Evolutionary conservation across 1,140 invertebrate species (phyloP).

Genomic region (Periplaneta americana): DNA sequence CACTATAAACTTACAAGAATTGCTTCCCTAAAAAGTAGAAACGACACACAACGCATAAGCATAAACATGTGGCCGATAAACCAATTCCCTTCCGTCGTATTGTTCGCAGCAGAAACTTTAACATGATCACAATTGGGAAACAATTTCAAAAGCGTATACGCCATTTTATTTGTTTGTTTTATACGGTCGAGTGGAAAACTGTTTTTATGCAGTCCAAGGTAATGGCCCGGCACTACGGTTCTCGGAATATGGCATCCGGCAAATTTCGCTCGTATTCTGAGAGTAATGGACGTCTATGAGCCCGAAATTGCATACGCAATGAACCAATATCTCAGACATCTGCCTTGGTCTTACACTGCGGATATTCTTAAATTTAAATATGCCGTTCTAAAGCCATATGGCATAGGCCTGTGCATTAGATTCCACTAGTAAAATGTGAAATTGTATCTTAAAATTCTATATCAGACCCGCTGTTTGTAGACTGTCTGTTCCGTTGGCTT

Average conservation of each 20-base stretch:
- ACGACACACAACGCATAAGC: background rate
- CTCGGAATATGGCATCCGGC: background rate
- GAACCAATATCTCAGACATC: too few relatives aligned
- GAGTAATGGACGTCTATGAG: too few relatives aligned
- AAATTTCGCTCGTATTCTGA: background rate
- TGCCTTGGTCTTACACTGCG: too few relatives aligned
- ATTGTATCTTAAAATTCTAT: too few relatives aligned
- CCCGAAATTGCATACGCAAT: background rate
- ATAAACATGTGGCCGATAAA: background rate
- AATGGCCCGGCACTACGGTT: background rate
- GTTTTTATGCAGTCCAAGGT: background rate
- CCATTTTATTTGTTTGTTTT: background rate
- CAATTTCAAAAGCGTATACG: background rate
- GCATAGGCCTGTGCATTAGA: too few relatives aligned
- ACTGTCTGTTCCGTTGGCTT: too few relatives aligned
- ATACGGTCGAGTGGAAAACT: background rate
- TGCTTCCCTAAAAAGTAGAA: background rate
- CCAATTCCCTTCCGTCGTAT: background rate
- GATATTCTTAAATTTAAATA: too few relatives aligned
- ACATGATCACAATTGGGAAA: background rate
- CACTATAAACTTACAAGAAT: background rate
- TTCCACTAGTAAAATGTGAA: too few relatives aligned
- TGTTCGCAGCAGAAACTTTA: background rate
- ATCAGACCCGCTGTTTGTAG: too few relatives aligned
- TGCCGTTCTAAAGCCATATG: too few relatives aligned